Evolutionary conservation across 2,113 vertebrate genomes (phyloP), one percentile per base, ranked within the genome.

Genomic region (Actenoides lindsayi): DNA sequence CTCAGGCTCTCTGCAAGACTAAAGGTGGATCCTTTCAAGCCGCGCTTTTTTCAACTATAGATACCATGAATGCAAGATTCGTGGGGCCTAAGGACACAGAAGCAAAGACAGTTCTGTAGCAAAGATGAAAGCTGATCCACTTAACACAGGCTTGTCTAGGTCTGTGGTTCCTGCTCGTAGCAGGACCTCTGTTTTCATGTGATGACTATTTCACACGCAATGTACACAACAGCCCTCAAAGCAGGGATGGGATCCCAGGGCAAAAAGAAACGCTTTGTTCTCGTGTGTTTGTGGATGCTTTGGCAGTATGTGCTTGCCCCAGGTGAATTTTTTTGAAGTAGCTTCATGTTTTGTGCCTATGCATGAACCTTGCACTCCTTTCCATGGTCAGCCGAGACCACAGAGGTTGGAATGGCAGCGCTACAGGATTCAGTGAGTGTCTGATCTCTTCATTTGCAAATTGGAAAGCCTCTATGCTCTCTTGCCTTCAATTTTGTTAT

Each of bases 261-360:
- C 0, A 2, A 88, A 60, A 25, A 76, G 11, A 73, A 80, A 16
- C 0, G 19, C 91, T 92, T 95, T 94, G 91, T 92, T 93, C 83
- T 90, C 2, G 0, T 41, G 75, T 89, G 56, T 63, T 77, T 93
- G 80, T 90, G 91, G 94, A 33, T 92, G 60, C 46, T 86, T 54
- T 1, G 3, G 39, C 44, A 53, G 24, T 5, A 1, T 51, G n/a
- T 54, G 71, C 80, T 87, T 81, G 89, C 94, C 76, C 37, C 68
- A 67, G 89, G 89, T 80, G 90, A 74, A 74, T 92, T 93, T 48
- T 87, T 91, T 59, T 77, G 76, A 89, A 87, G 86, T 39, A 81
- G 51, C 71, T 93, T 89, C 42, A 8, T 60, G 67, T 83, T 90
- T 80, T 93, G 53, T 86, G 90, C 67, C 53, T 86, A 11, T 67